Conservation (phyloP, 2,888 invertebrate genomes). For the Microctonus brassicae region DNA sequence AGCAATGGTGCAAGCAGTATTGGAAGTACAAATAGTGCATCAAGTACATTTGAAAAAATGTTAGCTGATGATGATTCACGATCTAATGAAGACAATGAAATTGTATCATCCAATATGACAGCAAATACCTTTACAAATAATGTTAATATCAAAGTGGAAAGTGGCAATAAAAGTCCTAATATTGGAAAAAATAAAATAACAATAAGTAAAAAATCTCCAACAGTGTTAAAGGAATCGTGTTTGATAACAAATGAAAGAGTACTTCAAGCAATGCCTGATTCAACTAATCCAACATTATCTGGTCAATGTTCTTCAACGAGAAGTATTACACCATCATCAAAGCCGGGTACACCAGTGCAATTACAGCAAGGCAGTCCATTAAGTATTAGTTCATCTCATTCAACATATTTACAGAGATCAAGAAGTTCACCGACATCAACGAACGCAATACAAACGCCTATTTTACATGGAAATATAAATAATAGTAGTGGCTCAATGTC, state of each 20-base stretch:
- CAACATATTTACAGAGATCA: constrained; percentile 74
- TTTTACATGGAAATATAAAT: constrained; percentile 72
- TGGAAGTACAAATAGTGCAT: constrained; percentile 72
- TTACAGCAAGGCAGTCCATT: constrained; percentile 75
- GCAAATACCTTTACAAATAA: constrained; percentile 70
- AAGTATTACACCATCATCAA: constrained; percentile 76
- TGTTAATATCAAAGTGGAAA: constrained; percentile 70
- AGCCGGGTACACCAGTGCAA: constrained; percentile 76
- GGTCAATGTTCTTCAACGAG: constrained; percentile 73
- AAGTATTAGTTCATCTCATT: constrained; percentile 66
- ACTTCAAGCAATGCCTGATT: constrained; percentile 71
- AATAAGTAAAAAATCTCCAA: constrained; percentile 73
- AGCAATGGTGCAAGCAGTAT: constrained; percentile 84
- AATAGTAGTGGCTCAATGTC: constrained; percentile 59
- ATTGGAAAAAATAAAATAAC: constrained; percentile 62
- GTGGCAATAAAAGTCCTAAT: constrained; percentile 67
- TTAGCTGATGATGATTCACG: constrained; percentile 82
- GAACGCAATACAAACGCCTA: constrained; percentile 73
- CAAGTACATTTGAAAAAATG: constrained; percentile 81
- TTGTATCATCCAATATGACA: constrained; percentile 72
- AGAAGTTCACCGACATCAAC: constrained; percentile 81
- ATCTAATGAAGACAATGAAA: constrained; percentile 77
- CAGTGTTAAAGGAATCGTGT: constrained; percentile 66
- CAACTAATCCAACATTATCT: constrained; percentile 68
- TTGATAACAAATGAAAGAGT: constrained; percentile 67